Percentiles rank a stretch among this genome's conserved stretches.
Evolutionary conservation across 2,797 vertebrate genomes (phyloP).

Genomic region (Muraenolepis orangiensis): DNA sequence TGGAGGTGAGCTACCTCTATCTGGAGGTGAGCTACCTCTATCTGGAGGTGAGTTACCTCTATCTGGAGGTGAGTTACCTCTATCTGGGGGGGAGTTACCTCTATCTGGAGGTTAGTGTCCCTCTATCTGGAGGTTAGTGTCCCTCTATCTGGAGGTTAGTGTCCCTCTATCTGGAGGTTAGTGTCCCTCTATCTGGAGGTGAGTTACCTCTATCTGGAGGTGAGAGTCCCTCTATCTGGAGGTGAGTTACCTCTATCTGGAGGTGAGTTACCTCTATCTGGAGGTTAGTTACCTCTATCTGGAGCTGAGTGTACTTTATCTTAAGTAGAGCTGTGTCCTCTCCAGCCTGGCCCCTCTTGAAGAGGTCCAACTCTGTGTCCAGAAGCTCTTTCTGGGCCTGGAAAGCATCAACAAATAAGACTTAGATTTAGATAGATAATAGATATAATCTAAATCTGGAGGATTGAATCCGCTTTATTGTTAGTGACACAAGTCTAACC

Average conservation of each 20-base stretch:
- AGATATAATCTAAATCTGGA: no score
- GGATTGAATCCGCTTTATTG: no score
- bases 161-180: not conserved
- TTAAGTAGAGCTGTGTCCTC: conserved; percentile 91
- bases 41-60: no score
- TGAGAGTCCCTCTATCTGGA: not conserved
- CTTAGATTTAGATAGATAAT: no score
- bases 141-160: not conserved
- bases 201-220: not conserved
- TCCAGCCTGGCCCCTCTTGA: conserved; percentile 94
- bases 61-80: no score
- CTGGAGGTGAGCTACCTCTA: no score
- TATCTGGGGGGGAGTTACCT: no score
- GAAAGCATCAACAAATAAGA: not conserved
- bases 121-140: not conserved
- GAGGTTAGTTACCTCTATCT: conserved; percentile 82
- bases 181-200: not conserved
- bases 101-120: not conserved
- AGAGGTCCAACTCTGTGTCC: conserved; percentile 93
- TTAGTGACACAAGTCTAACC: no score
- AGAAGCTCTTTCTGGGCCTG: conserved; percentile 96
- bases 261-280: not conserved
- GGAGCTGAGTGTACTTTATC: conserved; percentile 89
- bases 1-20: no score
- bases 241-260: not conserved